Evolutionary conservation across 2,113 vertebrate species (phyloP), one percentile per base, ranked within the genome.

Genomic region (Anser brachyrhynchus): DNA sequence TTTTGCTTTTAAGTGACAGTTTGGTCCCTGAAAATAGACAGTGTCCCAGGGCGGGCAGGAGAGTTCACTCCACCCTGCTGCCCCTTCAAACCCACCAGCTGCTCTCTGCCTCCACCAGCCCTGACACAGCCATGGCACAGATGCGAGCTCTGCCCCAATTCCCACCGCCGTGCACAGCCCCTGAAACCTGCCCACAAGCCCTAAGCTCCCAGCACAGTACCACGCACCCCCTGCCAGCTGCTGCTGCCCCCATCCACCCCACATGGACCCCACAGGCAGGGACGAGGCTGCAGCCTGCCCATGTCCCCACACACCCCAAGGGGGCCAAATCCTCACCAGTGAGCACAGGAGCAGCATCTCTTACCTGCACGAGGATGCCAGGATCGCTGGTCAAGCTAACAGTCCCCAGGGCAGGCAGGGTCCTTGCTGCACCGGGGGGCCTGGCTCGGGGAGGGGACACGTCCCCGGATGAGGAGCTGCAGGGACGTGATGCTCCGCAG

Each of bases 181-280:
- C 7, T 11, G 10, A 35, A 41, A 15, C 15, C 18, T 2, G 3
- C 18, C 16, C 14, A 25, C 35, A n/a, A 31, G 43, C n/a, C 41
- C 73, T 15, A 76, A 75, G 54, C 37, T 81, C 25, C 59, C 7
- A 0, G 54, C 13, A 46, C 0, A 41, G 35, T 8, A 1, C 58
- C 9, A 57, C 51, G 8, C 43, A 43, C 18, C 46, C 59, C 20
- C 71, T 23, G 37, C 35, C 13, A 1, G 29, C 33, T 58, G 54
- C 61, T 2, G 1, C 70, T 64, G 69, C 46, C 70, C 70, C 25
- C 26, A 35, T 33, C 13, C 51, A 28, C 16, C 41, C 54, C 54
- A 0, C 52, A 15, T 0, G 5, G 43, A n/a, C 43, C 17, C 2
- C 0, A 3, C 1, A 8, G 66, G n/a, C 20, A 22, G 46, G 41